phyloP scores from a whole-genome alignment of 2,113 vertebrate genomes.

The Oryzias melastigma region DNA sequence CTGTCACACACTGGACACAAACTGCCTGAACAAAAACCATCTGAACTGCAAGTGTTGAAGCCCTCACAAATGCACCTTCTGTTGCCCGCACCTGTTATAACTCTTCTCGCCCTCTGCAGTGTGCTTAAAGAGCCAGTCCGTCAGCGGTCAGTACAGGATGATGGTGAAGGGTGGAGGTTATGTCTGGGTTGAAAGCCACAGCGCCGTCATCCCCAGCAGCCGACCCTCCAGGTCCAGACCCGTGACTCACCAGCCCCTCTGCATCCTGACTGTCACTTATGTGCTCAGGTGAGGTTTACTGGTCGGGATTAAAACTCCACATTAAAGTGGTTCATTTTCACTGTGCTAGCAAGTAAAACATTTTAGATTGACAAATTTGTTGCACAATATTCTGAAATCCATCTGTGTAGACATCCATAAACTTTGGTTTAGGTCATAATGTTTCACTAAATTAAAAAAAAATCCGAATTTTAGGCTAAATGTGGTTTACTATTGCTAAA shows the following conservation, averaged over 20 bases:
- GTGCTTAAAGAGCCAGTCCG: constrained; percentile 89
- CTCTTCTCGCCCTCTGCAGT: constrained; percentile 69
- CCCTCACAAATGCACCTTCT: neutral
- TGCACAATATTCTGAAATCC: too few species aligned
- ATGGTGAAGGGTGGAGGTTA: constrained; percentile 92
- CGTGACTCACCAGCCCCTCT: constrained; percentile 84
- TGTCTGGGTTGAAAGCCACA: constrained; percentile 93
- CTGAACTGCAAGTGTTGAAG: constrained; percentile 82
- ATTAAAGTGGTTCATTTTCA: too few species aligned
- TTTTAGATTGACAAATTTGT: too few species aligned
- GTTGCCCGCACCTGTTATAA: neutral
- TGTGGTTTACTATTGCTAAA: too few species aligned
- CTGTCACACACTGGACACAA: constrained; percentile 88
- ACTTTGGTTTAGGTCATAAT: too few species aligned
- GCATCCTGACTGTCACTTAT: constrained; percentile 91
- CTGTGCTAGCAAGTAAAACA: too few species aligned
- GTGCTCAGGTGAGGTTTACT: constrained; percentile 83
- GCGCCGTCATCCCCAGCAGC: constrained; percentile 86
- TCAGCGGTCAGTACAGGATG: constrained; percentile 91
- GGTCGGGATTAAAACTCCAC: too few species aligned
- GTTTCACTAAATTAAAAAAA: too few species aligned
- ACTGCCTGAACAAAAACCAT: constrained; percentile 87
- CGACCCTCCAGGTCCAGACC: constrained; percentile 80
- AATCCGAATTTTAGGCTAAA: too few species aligned
- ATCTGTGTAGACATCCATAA: too few species aligned